Evolutionary conservation across 2,888 invertebrate species (phyloP).

Genomic region (Ashinkailepas kermadecensis): DNA sequence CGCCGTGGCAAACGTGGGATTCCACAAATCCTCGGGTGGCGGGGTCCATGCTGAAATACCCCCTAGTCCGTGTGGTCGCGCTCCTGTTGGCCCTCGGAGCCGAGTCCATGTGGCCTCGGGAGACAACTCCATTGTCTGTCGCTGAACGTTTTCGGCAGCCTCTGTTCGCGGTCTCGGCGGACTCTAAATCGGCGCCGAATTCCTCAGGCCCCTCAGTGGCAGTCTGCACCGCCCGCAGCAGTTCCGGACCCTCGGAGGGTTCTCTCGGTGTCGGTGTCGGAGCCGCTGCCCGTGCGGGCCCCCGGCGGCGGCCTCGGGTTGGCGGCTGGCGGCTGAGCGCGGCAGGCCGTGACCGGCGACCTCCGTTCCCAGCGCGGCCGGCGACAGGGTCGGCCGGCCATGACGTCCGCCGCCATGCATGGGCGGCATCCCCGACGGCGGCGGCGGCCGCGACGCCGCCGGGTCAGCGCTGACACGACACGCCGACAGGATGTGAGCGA

Average conservation of each 20-base stretch:
- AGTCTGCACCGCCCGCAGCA: background rate
- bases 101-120: too few species aligned
- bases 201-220: background rate
- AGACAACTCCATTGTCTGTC: too few species aligned
- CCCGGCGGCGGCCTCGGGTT: background rate
- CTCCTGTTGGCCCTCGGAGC: too few species aligned
- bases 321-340: background rate
- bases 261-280: background rate
- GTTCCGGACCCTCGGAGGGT: background rate
- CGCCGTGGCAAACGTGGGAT: too few species aligned
- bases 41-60: too few species aligned
- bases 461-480: background rate
- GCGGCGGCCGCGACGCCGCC: background rate
- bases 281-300: too few species aligned
- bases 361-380: slow-evolving; percentile 11
- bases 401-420: background rate
- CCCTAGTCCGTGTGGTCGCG: too few species aligned
- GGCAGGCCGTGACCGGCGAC: background rate
- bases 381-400: slow-evolving; percentile 4
- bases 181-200: too few species aligned
- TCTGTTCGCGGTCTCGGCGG: too few species aligned
- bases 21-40: too few species aligned
- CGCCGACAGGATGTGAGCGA: background rate
- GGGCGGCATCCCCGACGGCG: background rate
- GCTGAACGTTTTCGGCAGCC: too few species aligned